Base-by-base conservation (phyloP, 2,888 invertebrate species). In the Portevinia maculata region DNA sequence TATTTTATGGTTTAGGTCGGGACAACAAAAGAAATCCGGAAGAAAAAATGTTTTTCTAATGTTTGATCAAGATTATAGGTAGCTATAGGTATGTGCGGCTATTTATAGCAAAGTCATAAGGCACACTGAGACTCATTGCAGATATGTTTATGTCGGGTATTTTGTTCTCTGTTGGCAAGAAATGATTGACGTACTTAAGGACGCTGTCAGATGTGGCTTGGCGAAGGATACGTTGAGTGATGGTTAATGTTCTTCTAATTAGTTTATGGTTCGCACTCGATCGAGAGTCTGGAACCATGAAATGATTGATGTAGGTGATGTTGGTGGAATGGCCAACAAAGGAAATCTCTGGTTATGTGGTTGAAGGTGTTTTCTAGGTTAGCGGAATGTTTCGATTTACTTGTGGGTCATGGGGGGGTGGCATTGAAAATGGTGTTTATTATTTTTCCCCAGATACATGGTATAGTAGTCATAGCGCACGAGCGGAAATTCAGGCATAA, bases 1-100 rank as follows among this genome's bases (percentile, higher is more conserved):
- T 65, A 65, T 65, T 65, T 65, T 52, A 52, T 41, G 65, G 65
- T 32, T 39, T n/a, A 19, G 52, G 65, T 65, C 52, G 52, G 30
- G 37, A 50, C 62, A 28, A 34, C 11, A n/a, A 19, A 13, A 53
- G n/a, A 37, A 37, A 17, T 6, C 6, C 7, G 17, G 4, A 32
- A 46, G 28, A 41, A 30, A 30, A 46, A 60, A 44, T 50, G 11
- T 19, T 28, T 24, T 37, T 24, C 48, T 50, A 50, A 65, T 65
- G 52, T 65, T 52, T 41, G 52, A 52, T 64, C 65, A 41, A 41
- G 41, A 41, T 9, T 11, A 44, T 17, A 28, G 13, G 30, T 52
- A 24, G 24, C 24, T 3, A 2, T 24, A 5, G 24, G 24, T 24
- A 24, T 5, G 24, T 24, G 24, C 5, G 24, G 24, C 24, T 5